These are phyloP conservation scores for Cydia fagiglandana DNA, from an alignment of 1,140 invertebrate genomes.

Conservation along the genomic window DNA sequence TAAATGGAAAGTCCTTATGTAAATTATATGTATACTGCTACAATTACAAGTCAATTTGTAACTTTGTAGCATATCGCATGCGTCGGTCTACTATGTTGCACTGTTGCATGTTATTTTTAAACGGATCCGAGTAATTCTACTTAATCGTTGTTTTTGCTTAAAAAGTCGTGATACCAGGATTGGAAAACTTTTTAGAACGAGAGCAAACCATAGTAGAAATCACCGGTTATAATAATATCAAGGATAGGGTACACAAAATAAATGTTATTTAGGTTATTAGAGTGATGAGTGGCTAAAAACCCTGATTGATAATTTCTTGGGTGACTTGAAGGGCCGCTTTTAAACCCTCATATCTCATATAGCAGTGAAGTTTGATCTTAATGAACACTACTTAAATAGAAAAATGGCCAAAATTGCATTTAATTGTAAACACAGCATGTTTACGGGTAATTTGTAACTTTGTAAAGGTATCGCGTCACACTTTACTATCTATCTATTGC, in stretches of 20 bases:
- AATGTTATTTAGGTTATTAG: no score
- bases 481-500: conserved; percentile 2
- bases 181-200: no score
- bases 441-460: background rate
- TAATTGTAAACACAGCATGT: background rate
- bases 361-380: background rate
- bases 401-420: background rate
- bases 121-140: background rate
- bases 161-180: no score
- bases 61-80: background rate
- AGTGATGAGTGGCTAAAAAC: no score
- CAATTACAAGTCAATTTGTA: background rate
- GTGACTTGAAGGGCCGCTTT: no score
- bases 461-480: background rate
- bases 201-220: no score
- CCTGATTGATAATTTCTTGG: no score
- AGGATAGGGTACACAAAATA: no score
- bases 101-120: background rate
- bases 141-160: no score
- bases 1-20: conserved; percentile 1
- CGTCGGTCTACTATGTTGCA: background rate
- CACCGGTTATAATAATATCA: no score
- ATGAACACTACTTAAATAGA: background rate
- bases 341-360: no score
- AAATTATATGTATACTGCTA: background rate